A percentile compares a stretch with the other conserved stretches of the same genome.
Evolutionary conservation across 2,888 invertebrate species (phyloP).

Genomic region (Zaprionus obscuricornis): DNA sequence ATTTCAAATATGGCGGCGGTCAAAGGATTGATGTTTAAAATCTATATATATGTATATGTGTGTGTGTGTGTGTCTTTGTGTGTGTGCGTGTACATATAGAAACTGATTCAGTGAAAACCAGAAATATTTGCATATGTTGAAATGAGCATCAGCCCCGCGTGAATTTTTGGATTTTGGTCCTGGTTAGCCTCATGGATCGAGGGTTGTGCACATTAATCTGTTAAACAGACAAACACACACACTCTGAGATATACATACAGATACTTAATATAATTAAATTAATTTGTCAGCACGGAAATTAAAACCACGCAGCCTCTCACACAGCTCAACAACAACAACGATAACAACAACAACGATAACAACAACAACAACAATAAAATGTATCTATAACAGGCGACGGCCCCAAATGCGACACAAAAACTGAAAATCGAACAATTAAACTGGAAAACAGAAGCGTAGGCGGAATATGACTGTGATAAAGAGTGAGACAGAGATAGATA

Average conservation of each 20-base stretch:
- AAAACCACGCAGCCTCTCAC: constrained; percentile 55
- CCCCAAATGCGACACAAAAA: constrained; percentile 33
- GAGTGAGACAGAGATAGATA: too few relatives aligned
- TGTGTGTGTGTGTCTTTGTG: too few relatives aligned
- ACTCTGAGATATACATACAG: constrained; percentile 16
- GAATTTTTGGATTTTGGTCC: too few relatives aligned
- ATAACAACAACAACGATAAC: constrained; percentile 14
- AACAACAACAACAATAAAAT: constrained; percentile 16
- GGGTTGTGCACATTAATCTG: constrained; percentile 65
- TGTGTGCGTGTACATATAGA: too few relatives aligned
- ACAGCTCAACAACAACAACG: not conserved
- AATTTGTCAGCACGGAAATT: constrained; percentile 78
- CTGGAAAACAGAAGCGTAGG: constrained; percentile 8
- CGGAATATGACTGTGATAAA: too few relatives aligned
- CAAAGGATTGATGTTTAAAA: constrained; percentile 4
- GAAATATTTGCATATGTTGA: constrained; percentile 68
- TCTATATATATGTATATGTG: constrained; percentile 18
- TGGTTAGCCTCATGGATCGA: too few relatives aligned
- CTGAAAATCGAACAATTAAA: constrained; percentile 74
- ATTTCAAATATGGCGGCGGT: constrained; percentile 74
- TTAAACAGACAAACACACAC: constrained; percentile 43
- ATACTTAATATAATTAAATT: constrained; percentile 81
- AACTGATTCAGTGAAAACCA: not conserved
- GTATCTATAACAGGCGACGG: constrained; percentile 53
- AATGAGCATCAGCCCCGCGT: constrained; percentile 66